Percentiles rank a stretch among this genome's conserved stretches.
phyloP scores from a whole-genome alignment of 2,113 vertebrate genomes.

The Erythrocercus mccallii region DNA sequence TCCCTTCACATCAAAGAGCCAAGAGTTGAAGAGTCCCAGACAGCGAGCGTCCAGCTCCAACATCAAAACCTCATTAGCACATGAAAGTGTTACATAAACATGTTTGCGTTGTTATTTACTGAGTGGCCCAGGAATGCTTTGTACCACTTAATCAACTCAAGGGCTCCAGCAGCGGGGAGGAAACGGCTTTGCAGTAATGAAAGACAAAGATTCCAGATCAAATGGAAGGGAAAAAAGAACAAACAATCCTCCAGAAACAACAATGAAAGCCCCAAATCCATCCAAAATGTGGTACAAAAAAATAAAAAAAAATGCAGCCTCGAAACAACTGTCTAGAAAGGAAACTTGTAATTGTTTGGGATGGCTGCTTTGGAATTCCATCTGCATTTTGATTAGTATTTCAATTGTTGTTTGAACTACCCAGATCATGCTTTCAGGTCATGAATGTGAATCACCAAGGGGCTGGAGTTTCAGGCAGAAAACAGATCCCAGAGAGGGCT shows the following conservation, averaged over 20 bases:
- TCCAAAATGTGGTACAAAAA: accelerated
- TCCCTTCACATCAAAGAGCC: conserved; percentile 45
- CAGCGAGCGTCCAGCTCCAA: background rate
- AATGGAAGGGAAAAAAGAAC: background rate
- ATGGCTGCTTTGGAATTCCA: background rate
- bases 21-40: conserved; percentile 29
- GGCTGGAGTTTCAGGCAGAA: background rate
- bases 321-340: background rate
- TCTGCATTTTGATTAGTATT: background rate
- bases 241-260: background rate
- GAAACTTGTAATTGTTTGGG: background rate
- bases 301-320: background rate
- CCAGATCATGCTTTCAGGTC: background rate
- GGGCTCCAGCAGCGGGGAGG: background rate
- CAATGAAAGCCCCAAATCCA: background rate
- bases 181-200: conserved; percentile 46
- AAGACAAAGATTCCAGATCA: conserved; percentile 30
- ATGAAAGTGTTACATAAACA: conserved; percentile 53
- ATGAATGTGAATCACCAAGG: background rate
- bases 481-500: background rate
- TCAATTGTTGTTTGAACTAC: background rate
- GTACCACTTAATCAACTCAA: conserved; percentile 65
- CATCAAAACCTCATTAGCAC: conserved; percentile 38
- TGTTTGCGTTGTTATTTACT: conserved; percentile 62
- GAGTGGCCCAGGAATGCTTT: conserved; percentile 48